Percentiles rank a stretch among this genome's conserved stretches.
Conservation (phyloP, 2,888 invertebrate species). For the Colostygia pectinataria region DNA sequence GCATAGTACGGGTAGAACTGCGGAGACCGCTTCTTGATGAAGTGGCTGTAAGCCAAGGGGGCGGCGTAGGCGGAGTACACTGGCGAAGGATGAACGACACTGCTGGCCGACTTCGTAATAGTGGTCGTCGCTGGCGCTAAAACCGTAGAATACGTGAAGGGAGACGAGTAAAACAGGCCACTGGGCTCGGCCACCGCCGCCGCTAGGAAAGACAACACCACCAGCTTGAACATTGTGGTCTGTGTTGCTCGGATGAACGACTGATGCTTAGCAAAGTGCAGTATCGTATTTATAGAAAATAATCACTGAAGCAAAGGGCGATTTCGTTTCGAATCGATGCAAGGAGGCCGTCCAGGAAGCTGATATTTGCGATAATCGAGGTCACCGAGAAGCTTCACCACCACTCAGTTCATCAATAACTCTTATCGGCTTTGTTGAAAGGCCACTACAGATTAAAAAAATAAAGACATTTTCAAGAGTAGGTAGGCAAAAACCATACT, state of each 20-base stretch:
- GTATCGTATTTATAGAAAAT: conserved; percentile 68
- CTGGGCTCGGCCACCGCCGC: conserved; percentile 75
- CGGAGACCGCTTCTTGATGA: conserved; percentile 55
- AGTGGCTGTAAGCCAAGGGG: conserved; percentile 53
- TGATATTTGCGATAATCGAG: conserved; percentile 69
- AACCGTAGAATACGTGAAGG: conserved; percentile 47
- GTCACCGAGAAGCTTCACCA: conserved; percentile 51
- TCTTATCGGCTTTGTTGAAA: conserved; percentile 37
- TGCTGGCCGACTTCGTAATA: conserved; percentile 66
- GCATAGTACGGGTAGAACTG: conserved; percentile 34
- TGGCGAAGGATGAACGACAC: conserved; percentile 71
- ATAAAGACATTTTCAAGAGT: no score
- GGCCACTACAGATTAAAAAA: conserved; percentile 2
- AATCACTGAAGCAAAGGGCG: conserved; percentile 62
- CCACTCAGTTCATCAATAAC: conserved; percentile 57
- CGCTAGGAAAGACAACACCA: conserved; percentile 84
- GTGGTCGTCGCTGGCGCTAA: conserved; percentile 59
- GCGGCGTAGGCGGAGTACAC: conserved; percentile 45
- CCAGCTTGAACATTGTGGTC: conserved; percentile 77
- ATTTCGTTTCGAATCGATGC: conserved; percentile 73
- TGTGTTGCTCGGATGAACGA: conserved; percentile 68
- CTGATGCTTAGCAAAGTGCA: conserved; percentile 56
- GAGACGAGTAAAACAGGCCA: conserved; percentile 37
- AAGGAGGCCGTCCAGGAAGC: conserved; percentile 65
- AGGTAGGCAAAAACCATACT: no score